A percentile compares a stretch with the other conserved stretches of the same genome.
These are phyloP conservation scores for Fragum whitleyi DNA, from an alignment of 2,888 invertebrate species.

Conservation along the genomic window DNA sequence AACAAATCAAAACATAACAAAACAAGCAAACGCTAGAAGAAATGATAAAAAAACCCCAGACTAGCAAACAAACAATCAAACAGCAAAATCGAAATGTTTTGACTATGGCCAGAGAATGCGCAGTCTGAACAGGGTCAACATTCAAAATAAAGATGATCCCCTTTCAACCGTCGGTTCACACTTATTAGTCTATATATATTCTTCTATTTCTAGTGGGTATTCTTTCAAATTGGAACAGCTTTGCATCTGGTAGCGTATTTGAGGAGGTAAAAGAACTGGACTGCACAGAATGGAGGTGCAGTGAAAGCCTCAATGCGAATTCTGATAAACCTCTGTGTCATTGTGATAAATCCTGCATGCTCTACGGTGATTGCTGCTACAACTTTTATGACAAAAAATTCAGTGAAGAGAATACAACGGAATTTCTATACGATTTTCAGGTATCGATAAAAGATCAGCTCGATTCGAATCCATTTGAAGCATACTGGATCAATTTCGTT, in stretches of 20 bases:
- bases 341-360: constrained; percentile 1
- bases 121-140: too few species aligned
- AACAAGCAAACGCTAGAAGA: too few species aligned
- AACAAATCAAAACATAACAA: too few species aligned
- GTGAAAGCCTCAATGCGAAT: not conserved
- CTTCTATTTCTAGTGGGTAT: not conserved
- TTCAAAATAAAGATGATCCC: too few species aligned
- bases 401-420: not conserved
- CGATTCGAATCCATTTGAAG: not conserved
- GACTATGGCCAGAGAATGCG: too few species aligned
- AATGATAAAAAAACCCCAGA: too few species aligned
- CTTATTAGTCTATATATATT: too few species aligned
- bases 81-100: too few species aligned
- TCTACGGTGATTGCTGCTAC: constrained; percentile 11
- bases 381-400: not conserved
- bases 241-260: not conserved
- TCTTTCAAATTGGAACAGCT: not conserved
- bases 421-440: not conserved
- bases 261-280: not conserved
- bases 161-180: too few species aligned
- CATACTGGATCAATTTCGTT: constrained; percentile 1
- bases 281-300: not conserved
- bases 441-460: not conserved
- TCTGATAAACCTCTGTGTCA: not conserved
- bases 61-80: too few species aligned